Base-by-base conservation (phyloP, 2,797 vertebrate genomes). In the Bucorvus abyssinicus region DNA sequence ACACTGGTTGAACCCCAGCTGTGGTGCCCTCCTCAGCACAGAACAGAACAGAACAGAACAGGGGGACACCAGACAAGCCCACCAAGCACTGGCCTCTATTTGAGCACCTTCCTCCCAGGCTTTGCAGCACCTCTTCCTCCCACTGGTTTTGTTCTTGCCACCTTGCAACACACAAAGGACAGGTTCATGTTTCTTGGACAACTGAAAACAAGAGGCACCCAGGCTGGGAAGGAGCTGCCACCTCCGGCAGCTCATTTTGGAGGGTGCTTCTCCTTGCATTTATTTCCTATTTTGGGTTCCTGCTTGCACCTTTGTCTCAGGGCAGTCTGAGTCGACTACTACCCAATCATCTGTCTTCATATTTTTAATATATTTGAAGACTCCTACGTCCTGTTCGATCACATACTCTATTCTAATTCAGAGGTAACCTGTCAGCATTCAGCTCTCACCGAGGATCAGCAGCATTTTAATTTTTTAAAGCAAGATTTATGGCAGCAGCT, bases 31-130 rank as follows among this genome's bases (percentile, higher is more conserved):
- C 57, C 65, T 36, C 50, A 86, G 61, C 70, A 86, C 87, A 63
- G 38, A 40, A 8, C 12, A 52, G 30, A 45, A 60, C 9, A 17
- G 71, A 40, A 18, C n/a, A 6, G 1, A 49, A 24, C 0, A 0
- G 3, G 10, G 24, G 27, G 4, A 71, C 15, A 84, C 26, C 49
- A 73, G 40, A 21, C 8, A 77, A 40, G 12, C 1, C 23, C 40
- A 59, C 30, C 30, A 34, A 55, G 36, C 1, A 2, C 36, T 16
- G 26, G 26, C 47, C 10, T 13, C 30, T 12, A 3, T 10, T 45
- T 32, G 16, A 76, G 68, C 29, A 40, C 12, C 12, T 55, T 44
- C 49, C 56, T 69, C 22, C 49, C 14, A 16, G 34, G 14, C 26
- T 42, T 69, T 26, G 22, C 79, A 45, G 14, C 11, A 4, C 19